A percentile compares a stretch with the other conserved stretches of the same genome.
These are phyloP conservation scores for Tragulus kanchil DNA, from an alignment of 2,113 vertebrate species.

Conservation along the genomic window DNA sequence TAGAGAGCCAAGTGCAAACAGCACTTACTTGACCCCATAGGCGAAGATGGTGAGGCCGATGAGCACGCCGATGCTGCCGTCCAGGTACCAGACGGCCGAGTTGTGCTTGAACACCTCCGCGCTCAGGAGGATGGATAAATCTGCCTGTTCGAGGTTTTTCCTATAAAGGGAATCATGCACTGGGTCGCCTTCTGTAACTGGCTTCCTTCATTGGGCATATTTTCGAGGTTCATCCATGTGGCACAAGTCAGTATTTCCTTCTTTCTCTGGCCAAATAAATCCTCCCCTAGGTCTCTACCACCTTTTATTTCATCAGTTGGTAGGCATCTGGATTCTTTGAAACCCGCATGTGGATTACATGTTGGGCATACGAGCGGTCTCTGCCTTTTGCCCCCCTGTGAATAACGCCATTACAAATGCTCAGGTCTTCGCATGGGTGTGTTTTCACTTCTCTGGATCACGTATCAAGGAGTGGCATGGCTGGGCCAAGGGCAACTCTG, in stretches of 20 bases:
- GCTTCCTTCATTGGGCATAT: neutral
- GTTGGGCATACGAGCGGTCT: neutral
- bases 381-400: neutral
- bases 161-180: neutral
- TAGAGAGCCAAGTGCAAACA: neutral
- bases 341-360: neutral
- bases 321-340: neutral
- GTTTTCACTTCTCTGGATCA: neutral
- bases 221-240: neutral
- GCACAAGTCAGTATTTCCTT: neutral
- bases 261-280: neutral
- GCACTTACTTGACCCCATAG: slow-evolving; percentile 97
- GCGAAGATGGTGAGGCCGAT: slow-evolving; percentile 97
- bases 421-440: too few relatives aligned
- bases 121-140: slow-evolving; percentile 95
- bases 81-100: slow-evolving; percentile 95
- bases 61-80: slow-evolving; percentile 95
- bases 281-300: too few relatives aligned
- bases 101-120: slow-evolving; percentile 97
- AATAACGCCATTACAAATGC: rapidly evolving
- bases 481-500: neutral
- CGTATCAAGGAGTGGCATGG: neutral
- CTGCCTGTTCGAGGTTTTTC: neutral
- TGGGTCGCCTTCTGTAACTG: neutral
- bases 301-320: neutral